These are phyloP conservation scores for Morelia viridis DNA, from an alignment of 2,797 vertebrate genomes.

Conservation along the genomic window DNA sequence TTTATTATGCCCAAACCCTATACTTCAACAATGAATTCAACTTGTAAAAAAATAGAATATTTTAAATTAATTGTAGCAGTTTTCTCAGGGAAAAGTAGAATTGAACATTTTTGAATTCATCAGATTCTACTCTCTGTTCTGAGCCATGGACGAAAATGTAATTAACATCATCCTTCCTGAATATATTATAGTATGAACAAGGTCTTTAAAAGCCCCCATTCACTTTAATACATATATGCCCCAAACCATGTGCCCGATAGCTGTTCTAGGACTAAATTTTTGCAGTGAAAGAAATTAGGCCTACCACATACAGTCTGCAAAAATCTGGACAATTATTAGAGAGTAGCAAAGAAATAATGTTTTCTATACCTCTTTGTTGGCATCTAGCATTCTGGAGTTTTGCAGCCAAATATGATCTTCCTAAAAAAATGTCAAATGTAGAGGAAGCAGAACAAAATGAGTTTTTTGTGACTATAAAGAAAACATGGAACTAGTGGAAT, in stretches of 20 bases:
- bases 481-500: not conserved
- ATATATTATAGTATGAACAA: not conserved
- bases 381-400: not conserved
- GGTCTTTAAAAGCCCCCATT: conserved; percentile 8
- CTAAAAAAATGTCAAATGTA: not conserved
- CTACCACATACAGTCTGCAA: not conserved
- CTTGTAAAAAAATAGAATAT: conserved; percentile 29
- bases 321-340: not conserved
- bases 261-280: conserved; percentile 35
- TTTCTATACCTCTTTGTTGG: not conserved
- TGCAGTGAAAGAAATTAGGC: conserved; percentile 34
- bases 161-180: conserved; percentile 31
- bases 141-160: conserved; percentile 10
- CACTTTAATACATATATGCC: not conserved
- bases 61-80: conserved; percentile 41
- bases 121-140: conserved; percentile 42
- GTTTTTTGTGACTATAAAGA: not conserved
- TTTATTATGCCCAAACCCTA: not conserved
- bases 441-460: conserved; percentile 24
- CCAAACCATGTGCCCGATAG: not conserved
- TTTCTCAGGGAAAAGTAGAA: conserved; percentile 23
- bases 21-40: conserved; percentile 10
- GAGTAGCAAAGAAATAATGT: not conserved
- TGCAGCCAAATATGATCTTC: not conserved
- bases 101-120: conserved; percentile 30